Conservation (phyloP, 2,888 invertebrate species). For the Machimus rusticus region DNA sequence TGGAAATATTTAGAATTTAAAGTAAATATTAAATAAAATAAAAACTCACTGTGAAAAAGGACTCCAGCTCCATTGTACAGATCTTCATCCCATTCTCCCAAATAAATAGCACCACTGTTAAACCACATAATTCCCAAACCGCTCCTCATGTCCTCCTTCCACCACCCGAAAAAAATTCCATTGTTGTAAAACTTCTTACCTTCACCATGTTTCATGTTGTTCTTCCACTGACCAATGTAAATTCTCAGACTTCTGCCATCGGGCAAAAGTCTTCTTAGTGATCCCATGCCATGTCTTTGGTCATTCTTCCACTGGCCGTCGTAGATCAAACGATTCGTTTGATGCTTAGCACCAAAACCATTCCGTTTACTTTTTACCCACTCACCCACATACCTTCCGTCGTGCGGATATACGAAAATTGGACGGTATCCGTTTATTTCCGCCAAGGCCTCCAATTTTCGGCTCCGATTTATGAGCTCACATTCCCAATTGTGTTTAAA, state of each 20-base stretch:
- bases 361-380: constrained; percentile 54
- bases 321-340: constrained; percentile 53
- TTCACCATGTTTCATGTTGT: constrained; percentile 57
- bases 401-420: constrained; percentile 53
- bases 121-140: constrained; percentile 60
- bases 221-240: constrained; percentile 57
- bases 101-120: constrained; percentile 54
- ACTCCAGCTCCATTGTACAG: constrained; percentile 57
- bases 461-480: constrained; percentile 4
- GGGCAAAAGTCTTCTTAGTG: constrained; percentile 53
- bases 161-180: constrained; percentile 58
- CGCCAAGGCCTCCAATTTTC: constrained; percentile 34
- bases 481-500: constrained; percentile 27
- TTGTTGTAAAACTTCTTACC: constrained; percentile 59
- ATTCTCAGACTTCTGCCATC: constrained; percentile 53
- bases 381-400: constrained; percentile 56
- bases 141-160: constrained; percentile 56
- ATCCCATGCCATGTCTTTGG: constrained; percentile 57
- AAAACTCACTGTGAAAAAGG: constrained; percentile 54
- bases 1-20: background rate
- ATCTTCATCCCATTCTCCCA: constrained; percentile 59
- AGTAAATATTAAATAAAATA: background rate
- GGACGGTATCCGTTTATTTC: constrained; percentile 53
- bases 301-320: constrained; percentile 57
- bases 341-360: constrained; percentile 53